A percentile compares a stretch with the other conserved stretches of the same genome.
Evolutionary conservation across 2,888 invertebrate species (phyloP).

Genomic region (Andrena fulva): DNA sequence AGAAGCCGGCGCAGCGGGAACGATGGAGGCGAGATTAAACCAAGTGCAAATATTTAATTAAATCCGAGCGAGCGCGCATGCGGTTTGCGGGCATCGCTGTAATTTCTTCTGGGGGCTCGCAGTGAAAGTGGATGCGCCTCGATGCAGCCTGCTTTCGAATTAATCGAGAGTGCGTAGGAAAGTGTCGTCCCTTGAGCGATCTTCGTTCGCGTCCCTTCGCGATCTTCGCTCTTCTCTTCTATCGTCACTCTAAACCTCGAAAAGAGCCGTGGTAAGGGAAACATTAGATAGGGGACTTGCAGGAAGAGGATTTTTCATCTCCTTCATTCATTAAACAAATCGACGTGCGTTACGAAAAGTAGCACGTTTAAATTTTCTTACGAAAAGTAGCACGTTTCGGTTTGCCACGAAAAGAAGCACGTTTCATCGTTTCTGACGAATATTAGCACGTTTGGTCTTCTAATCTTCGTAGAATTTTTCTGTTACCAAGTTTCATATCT

Average conservation of each 20-base stretch:
- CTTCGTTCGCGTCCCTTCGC: not conserved
- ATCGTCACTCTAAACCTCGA: not conserved
- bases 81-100: conserved; percentile 50
- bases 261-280: not conserved
- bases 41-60: conserved; percentile 77
- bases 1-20: conserved; percentile 26
- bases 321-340: not conserved
- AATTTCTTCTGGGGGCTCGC: conserved; percentile 63
- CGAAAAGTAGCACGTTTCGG: too few relatives aligned
- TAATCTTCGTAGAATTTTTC: too few relatives aligned
- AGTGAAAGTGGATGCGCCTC: conserved; percentile 67
- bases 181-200: conserved; percentile 27
- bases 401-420: too few relatives aligned
- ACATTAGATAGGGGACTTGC: not conserved
- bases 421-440: too few relatives aligned
- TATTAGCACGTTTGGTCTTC: too few relatives aligned
- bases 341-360: too few relatives aligned
- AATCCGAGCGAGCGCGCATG: conserved; percentile 64
- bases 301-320: not conserved
- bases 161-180: conserved; percentile 51
- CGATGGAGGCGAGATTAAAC: conserved; percentile 64
- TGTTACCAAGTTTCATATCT: too few relatives aligned
- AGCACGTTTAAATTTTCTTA: too few relatives aligned
- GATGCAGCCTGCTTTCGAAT: conserved; percentile 48
- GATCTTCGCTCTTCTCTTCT: not conserved